Conservation (phyloP, 1,140 invertebrate genomes). For the Zaprionus nigranus region DNA sequence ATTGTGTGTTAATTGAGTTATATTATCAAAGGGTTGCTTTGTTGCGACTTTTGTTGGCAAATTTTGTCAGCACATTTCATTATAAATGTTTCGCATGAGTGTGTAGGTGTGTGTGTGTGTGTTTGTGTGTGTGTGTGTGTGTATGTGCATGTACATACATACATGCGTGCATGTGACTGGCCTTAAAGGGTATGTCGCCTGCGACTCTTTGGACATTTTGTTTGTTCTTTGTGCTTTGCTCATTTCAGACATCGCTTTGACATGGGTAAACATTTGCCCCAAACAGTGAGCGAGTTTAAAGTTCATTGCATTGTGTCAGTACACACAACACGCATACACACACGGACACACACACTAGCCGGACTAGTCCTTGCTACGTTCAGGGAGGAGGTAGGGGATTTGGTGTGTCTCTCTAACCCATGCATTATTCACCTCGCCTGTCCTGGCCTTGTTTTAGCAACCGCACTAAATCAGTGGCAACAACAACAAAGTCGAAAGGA, state of each 20-base stretch:
- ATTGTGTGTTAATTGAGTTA: constrained; percentile 34
- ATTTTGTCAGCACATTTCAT: not conserved
- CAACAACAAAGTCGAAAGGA: constrained; percentile 7
- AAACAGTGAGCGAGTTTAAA: constrained; percentile 58
- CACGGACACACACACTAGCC: not conserved
- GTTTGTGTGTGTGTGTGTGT: not conserved
- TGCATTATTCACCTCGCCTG: constrained; percentile 45
- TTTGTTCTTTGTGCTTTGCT: constrained; percentile 46
- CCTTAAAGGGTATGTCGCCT: constrained; percentile 11
- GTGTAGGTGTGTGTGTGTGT: not conserved
- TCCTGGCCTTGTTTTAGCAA: constrained; percentile 61
- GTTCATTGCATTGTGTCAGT: constrained; percentile 63
- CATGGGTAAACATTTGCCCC: constrained; percentile 66
- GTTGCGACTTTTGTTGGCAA: constrained; percentile 22
- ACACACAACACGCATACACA: constrained; percentile 3
- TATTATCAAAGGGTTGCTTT: constrained; percentile 29
- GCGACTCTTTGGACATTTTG: constrained; percentile 19
- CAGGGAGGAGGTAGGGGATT: not conserved
- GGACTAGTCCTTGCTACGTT: constrained; percentile 4
- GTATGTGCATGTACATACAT: not conserved
- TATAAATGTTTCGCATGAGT: not conserved
- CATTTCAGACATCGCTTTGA: constrained; percentile 44
- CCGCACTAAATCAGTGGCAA: constrained; percentile 21
- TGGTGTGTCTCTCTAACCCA: constrained; percentile 29
- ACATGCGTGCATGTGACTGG: not conserved